Base-by-base conservation (phyloP, 1,140 invertebrate species). In the Zeugodacus cucurbitae region DNA sequence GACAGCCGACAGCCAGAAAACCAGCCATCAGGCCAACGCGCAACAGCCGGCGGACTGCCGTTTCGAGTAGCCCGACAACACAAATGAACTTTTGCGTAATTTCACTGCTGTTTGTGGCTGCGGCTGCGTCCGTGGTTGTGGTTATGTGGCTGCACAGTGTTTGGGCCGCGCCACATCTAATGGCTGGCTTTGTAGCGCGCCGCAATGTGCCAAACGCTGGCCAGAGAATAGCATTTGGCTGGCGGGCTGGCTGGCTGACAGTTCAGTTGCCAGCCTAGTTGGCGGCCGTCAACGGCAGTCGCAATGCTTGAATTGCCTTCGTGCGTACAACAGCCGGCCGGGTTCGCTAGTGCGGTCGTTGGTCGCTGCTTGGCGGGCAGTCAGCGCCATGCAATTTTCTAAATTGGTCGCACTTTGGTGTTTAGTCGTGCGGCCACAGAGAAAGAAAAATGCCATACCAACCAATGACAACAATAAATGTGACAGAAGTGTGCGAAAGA, bases 81-180 rank as follows among this genome's bases (percentile, higher is more conserved):
- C 74, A 82, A 82, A 48, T 82, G 74, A n/a, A 82, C 74, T 82
- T 82, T 82, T 82, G 74, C 74, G 74, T 82, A 82, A 82, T 82
- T 48, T 82, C 41, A 82, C 74, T 48, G 74, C 41, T 82, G 74
- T 82, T 29, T 44, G 74, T 17, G 59, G 7, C 26, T 4, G 22
- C 64, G 20, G 17, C 11, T 74, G 67, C 20, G 20, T 32, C 64
- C 11, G 26, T 62, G 22, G n/a, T 34, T 37, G 70, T 34, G 70
- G 17, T 34, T 74, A n/a, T n/a, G 34, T n/a, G 64, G 37, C 14
- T 44, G 70, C 70, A 44, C 5, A 41, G 0, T 82, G n/a, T 82
- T 48, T 82, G 29, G 74, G 74, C 74, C 41, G 67, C 67, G 74
- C 8, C 41, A 29, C 41, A 82, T 82, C 37, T 74, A 41, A 74